A percentile compares a stretch with the other conserved stretches of the same genome.
phyloP scores from a whole-genome alignment of 1,140 invertebrate species.

The Drosophila sulfurigaster region DNA sequence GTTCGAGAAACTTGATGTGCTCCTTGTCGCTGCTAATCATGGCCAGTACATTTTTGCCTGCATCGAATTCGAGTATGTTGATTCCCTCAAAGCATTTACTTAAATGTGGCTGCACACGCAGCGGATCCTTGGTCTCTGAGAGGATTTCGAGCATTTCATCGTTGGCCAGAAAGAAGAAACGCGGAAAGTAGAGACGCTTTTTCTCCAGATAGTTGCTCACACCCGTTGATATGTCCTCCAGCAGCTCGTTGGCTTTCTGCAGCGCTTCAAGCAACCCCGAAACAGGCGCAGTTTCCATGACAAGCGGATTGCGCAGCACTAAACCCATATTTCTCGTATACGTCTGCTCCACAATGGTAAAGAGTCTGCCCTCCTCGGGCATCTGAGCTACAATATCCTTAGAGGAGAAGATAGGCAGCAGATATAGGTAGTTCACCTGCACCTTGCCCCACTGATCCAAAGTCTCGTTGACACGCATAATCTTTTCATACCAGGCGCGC shows the following conservation, averaged over 20 bases:
- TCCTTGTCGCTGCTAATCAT: constrained; percentile 95
- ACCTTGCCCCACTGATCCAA: constrained; percentile 96
- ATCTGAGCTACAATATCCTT: constrained; percentile 97
- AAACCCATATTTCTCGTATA: constrained; percentile 92
- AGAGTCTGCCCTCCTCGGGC: constrained; percentile 94
- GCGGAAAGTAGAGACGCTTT: constrained; percentile 95
- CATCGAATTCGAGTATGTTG: constrained; percentile 90
- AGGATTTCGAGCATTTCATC: constrained; percentile 98
- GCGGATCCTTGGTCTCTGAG: constrained; percentile 95
- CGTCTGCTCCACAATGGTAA: constrained; percentile 90
- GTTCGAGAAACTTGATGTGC: constrained; percentile 89
- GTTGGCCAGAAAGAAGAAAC: constrained; percentile 98
- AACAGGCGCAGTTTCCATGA: constrained; percentile 90
- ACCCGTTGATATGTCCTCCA: constrained; percentile 94
- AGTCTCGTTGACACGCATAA: constrained; percentile 91
- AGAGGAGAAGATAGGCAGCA: constrained; percentile 96
- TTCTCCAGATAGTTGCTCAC: constrained; percentile 96
- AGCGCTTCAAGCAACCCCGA: constrained; percentile 91
- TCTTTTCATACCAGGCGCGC: constrained; percentile 92
- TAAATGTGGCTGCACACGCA: constrained; percentile 95
- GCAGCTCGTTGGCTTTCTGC: constrained; percentile 89
- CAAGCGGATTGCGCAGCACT: constrained; percentile 90
- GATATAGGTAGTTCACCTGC: constrained; percentile 95
- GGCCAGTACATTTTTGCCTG: constrained; percentile 91
- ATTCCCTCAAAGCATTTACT: constrained; percentile 97